phyloP scores from a whole-genome alignment of 1,140 invertebrate species.

The Kradibia gibbosae region DNA sequence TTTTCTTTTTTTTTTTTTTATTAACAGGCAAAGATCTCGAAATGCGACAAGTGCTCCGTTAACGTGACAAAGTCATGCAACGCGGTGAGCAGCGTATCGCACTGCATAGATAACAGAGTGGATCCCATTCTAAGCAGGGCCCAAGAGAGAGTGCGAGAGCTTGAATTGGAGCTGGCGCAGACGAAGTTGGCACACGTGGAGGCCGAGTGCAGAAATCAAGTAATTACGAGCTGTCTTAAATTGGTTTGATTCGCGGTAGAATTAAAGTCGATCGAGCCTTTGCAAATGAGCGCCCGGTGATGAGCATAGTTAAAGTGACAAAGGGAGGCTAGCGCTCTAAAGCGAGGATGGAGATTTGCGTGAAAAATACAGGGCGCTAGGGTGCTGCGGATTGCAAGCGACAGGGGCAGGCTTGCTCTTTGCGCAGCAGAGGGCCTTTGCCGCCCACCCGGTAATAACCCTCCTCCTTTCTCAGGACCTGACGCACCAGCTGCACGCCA shows the following conservation, averaged over 20 bases:
- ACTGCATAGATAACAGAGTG: constrained; percentile 61
- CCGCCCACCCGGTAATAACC: neutral
- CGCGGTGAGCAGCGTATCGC: constrained; percentile 28
- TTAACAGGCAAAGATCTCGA: constrained; percentile 73
- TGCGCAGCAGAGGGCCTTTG: neutral
- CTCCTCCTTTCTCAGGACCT: constrained; percentile 79
- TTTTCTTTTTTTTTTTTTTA: neutral
- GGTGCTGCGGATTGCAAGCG: too few relatives aligned
- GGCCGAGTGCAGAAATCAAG: constrained; percentile 96
- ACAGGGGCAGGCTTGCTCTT: neutral
- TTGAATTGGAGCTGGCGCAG: constrained; percentile 96
- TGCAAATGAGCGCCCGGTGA: too few relatives aligned
- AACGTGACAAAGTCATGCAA: constrained; percentile 61
- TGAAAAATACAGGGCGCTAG: too few relatives aligned
- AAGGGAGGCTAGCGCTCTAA: too few relatives aligned
- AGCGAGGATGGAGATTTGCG: too few relatives aligned
- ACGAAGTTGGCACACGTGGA: constrained; percentile 97
- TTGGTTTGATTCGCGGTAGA: too few relatives aligned
- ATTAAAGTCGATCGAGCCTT: too few relatives aligned
- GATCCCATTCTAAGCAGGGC: constrained; percentile 69
- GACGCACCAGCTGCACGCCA: constrained; percentile 91
- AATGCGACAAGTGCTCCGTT: constrained; percentile 74
- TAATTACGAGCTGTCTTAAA: constrained; percentile 58
- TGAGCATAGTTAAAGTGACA: too few relatives aligned
- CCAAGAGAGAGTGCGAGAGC: constrained; percentile 85